phyloP scores from a whole-genome alignment of 2,888 invertebrate genomes.

The Timema podura region DNA sequence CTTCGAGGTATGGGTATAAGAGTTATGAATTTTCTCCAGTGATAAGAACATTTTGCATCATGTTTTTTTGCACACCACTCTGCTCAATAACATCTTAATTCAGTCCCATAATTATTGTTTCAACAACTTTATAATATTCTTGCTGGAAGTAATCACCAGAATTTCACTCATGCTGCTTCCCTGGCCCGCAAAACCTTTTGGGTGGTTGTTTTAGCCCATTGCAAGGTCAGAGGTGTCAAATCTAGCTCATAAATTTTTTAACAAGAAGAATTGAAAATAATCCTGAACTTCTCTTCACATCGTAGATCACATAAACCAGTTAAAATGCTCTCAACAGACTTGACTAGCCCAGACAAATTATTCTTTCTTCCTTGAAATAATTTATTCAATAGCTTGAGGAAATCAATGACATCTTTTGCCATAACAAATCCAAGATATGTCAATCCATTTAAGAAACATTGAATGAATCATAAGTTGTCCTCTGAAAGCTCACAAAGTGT shows the following conservation, averaged over 20 bases:
- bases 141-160: conserved; percentile 6
- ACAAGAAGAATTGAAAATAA: conserved; percentile 9
- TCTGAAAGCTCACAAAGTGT: conserved; percentile 13
- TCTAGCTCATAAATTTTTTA: neutral
- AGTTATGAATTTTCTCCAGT: neutral
- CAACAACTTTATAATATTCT: conserved; percentile 7
- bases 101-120: neutral
- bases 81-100: conserved; percentile 7
- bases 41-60: conserved; percentile 9
- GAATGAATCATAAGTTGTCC: conserved; percentile 8
- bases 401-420: conserved; percentile 13
- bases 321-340: conserved; percentile 12
- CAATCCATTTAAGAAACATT: conserved; percentile 10
- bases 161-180: neutral
- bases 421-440: conserved; percentile 17
- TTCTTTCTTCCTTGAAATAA: conserved; percentile 16
- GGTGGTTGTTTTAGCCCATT: neutral
- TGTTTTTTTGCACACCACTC: conserved; percentile 2
- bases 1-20: neutral
- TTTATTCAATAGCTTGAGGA: conserved; percentile 15
- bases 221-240: conserved; percentile 8
- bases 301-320: conserved; percentile 9
- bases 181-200: neutral
- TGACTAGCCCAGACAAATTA: conserved; percentile 17
- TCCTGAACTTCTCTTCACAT: conserved; percentile 17